These are phyloP conservation scores for Neopipo cinnamomea DNA, from an alignment of 2,113 vertebrate species.

Conservation along the genomic window DNA sequence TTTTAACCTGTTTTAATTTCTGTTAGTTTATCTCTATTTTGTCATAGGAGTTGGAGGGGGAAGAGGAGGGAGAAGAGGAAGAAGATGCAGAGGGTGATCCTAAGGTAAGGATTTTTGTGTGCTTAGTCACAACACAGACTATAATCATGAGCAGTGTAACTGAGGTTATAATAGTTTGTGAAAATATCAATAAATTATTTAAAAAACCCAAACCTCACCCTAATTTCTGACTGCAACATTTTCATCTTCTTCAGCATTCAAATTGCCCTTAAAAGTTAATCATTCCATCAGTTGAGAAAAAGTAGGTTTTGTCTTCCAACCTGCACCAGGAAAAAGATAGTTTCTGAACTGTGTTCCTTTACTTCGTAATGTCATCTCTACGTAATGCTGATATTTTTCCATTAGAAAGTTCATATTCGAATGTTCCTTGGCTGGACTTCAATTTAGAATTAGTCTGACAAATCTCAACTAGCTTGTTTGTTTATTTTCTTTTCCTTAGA, in stretches of 20 bases:
- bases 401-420: not conserved
- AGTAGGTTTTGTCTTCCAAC: not conserved
- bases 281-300: not conserved
- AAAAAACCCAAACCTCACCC: not conserved
- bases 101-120: conserved; percentile 77
- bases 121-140: not conserved
- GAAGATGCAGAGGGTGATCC: conserved; percentile 85
- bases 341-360: not conserved
- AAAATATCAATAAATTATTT: not conserved
- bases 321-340: not conserved
- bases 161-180: not conserved
- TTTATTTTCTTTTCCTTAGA: not conserved
- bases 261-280: not conserved
- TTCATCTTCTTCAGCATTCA: not conserved
- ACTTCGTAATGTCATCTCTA: not conserved
- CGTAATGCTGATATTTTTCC: not conserved
- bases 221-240: not conserved
- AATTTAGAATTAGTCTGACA: not conserved
- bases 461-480: not conserved
- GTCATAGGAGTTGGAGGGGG: conserved; percentile 88
- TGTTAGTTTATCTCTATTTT: conserved; percentile 48
- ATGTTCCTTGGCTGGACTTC: not conserved
- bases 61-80: conserved; percentile 91
- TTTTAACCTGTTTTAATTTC: conserved; percentile 63
- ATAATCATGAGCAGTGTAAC: not conserved